Base-by-base conservation (phyloP, 2,888 invertebrate genomes). In the Megalurothrips usitatus region DNA sequence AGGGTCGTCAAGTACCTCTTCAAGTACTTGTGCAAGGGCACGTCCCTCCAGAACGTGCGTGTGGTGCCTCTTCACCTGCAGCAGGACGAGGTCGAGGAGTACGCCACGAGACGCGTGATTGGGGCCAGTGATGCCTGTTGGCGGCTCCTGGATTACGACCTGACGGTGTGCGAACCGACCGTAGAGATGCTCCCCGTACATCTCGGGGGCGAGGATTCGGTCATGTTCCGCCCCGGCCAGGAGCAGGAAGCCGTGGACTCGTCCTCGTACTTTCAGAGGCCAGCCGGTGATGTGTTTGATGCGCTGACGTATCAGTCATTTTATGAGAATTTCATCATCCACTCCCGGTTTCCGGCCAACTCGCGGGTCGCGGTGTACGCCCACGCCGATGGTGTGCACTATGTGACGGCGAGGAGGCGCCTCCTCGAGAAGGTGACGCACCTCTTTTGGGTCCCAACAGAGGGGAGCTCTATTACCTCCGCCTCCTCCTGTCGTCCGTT, bases 121-220 rank as follows among this genome's bases (percentile, higher is more conserved):
- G 82, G 82, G 6, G 81, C 83, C 0, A 82, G 81, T 19, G 82
- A 83, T 63, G 82, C 82, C 8, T 79, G 80, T 34, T 83, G 82
- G 82, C 9, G 81, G 11, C 34, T 82, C 1, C 49, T 82, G 0
- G 79, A 26, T 14, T 83, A 49, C 81, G n/a, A 78, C 19, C 52
- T 81, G 23, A 79, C 82, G 6, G 58, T 52, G 10, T 75, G 63
- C 4, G 82, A 81, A n/a, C 83, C 82, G 17, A 79, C 83, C 0
- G 81, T 83, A 1, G 81, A 80, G 17, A 43, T 68, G 26, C 48
- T 81, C 26, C 80, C 82, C n/a, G 81, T 82, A 2, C 82, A 82
- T 75, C 80, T 81, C 19, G 78, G 79, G 49, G 82, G 80, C 0
- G 68, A 82, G 47, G 79, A 81, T 11, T 43, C 10, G 26, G 80